Evolutionary conservation across 2,113 vertebrate species (phyloP), one percentile per base, ranked within the genome.

Genomic region (Orthonyx spaldingii): DNA sequence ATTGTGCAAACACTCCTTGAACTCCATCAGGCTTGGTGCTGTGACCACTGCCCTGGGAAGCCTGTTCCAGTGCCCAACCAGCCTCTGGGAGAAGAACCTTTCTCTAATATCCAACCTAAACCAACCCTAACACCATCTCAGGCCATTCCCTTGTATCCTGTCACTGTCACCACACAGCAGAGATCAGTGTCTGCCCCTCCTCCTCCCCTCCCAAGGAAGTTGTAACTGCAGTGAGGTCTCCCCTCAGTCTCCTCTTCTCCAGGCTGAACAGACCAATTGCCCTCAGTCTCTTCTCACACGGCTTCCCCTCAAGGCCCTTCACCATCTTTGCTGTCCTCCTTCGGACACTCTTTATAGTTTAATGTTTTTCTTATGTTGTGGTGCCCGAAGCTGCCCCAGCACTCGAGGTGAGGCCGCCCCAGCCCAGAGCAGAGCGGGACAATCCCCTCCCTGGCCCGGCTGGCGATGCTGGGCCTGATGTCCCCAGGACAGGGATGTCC

Each of bases 171-270:
- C 35, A 7, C 22, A 16, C 49, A 47, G 5, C 0, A 81, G 23
- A 9, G 52, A 85, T 49, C 70, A 26, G 35, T 30, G 50, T 7
- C 70, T 74, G 82, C 16, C 28, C n/a, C 19, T 56, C 19, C 50
- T 49, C 16, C n/a, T 13, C 13, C 30, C 30, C 24, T 75, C 42
- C 1, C 0, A 1, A 37, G 15, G 59, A 23, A 64, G 1, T 9
- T 47, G 41, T 56, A 30, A 6, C 50, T 30, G 50, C 69, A n/a
- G 0, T 56, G 70, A 49, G 42, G 12, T 65, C 59, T 28, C 20
- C 23, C 15, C 59, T 27, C 57, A 15, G 49, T 16, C n/a, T 22
- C 11, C 57, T 16, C n/a, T 22, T 9, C 57, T 50, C 41, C n/a
- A n/a, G n/a, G 41, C 82, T 74, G 41, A 64, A 41, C n/a, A 64